phyloP scores from a whole-genome alignment of 1,140 invertebrate genomes.

The Drosophila nikananu region DNA sequence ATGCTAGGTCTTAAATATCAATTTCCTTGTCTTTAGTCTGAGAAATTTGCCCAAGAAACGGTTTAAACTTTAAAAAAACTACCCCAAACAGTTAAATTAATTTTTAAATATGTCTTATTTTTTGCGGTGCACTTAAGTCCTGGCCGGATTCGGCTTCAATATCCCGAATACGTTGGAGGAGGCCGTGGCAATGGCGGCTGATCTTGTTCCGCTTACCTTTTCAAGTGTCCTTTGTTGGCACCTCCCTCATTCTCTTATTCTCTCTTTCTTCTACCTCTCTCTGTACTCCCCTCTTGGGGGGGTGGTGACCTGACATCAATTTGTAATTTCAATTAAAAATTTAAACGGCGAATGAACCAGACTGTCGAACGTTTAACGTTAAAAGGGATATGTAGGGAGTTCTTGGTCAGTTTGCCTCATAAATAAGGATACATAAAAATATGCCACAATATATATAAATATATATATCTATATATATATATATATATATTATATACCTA shows the following conservation, averaged over 20 bases:
- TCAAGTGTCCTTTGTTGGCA: constrained; percentile 27
- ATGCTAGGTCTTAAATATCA: no score
- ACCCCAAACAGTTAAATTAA: not conserved
- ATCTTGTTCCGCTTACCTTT: constrained; percentile 61
- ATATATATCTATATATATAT: no score
- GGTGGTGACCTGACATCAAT: constrained; percentile 53
- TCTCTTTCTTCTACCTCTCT: no score
- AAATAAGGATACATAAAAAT: constrained; percentile 1
- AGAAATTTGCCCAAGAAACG: not conserved
- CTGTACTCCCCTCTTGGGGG: not conserved
- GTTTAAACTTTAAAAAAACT: not conserved
- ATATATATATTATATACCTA: no score
- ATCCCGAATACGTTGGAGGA: constrained; percentile 39
- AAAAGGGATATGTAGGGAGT: constrained; percentile 40
- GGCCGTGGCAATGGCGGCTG: constrained; percentile 53
- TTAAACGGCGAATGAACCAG: constrained; percentile 56
- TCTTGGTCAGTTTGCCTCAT: constrained; percentile 17
- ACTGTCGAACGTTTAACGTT: constrained; percentile 45
- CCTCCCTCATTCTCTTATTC: not conserved
- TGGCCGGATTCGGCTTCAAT: not conserved
- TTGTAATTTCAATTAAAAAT: constrained; percentile 82
- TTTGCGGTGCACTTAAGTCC: not conserved
- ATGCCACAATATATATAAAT: not conserved
- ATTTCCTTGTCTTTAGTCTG: not conserved
- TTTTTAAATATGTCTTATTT: not conserved